phyloP scores from a whole-genome alignment of 2,113 vertebrate species.

The Vidua macroura region DNA sequence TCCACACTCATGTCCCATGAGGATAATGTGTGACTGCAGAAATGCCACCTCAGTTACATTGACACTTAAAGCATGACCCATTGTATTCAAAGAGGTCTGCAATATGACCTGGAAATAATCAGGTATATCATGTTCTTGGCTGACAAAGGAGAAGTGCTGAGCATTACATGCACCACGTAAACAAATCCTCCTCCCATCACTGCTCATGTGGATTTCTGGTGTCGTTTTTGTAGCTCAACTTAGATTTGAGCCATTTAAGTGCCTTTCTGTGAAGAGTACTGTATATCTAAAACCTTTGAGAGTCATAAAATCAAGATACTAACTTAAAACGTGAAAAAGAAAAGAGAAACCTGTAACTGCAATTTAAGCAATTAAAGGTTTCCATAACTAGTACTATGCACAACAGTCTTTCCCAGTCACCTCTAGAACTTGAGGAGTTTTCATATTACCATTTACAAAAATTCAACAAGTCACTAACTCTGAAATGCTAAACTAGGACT shows the following conservation, averaged over 20 bases:
- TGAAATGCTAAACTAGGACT: slow-evolving; percentile 61
- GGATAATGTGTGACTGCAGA: not conserved
- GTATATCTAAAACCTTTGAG: not conserved
- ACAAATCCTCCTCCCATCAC: not conserved
- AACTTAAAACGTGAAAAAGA: slow-evolving; percentile 28
- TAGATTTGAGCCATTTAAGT: slow-evolving; percentile 31
- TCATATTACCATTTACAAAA: slow-evolving; percentile 61
- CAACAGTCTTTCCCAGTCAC: slow-evolving; percentile 46
- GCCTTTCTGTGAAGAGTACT: slow-evolving; percentile 19
- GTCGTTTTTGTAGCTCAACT: slow-evolving; percentile 1
- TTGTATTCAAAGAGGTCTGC: not conserved
- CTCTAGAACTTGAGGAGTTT: slow-evolving; percentile 41
- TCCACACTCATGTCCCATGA: not conserved
- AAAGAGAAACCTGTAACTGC: slow-evolving; percentile 32
- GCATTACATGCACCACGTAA: not conserved
- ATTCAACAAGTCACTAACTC: slow-evolving; percentile 31
- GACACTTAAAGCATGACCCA: not conserved
- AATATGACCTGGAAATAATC: not conserved
- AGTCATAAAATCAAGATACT: slow-evolving; percentile 50
- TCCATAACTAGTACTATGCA: slow-evolving; percentile 64
- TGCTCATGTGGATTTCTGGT: slow-evolving; percentile 40
- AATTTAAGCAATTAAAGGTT: slow-evolving; percentile 43
- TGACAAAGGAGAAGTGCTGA: slow-evolving; percentile 24
- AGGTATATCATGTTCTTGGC: not conserved
- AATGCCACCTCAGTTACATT: not conserved